Base-by-base conservation (phyloP, 1,140 invertebrate genomes). In the Epicauta chinensis region DNA sequence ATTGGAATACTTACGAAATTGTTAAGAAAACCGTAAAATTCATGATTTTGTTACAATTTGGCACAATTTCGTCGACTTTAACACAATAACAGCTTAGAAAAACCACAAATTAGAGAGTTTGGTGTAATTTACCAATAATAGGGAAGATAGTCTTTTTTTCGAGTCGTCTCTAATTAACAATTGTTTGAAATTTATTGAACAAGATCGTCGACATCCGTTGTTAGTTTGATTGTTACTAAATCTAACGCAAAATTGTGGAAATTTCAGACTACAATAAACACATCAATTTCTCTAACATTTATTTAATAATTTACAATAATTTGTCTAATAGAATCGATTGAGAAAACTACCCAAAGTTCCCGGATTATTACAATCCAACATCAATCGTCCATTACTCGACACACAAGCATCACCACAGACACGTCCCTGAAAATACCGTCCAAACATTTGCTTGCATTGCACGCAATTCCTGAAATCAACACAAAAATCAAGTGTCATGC, bases 361-460 rank as follows among this genome's bases (percentile, higher is more conserved):
- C 10, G 65, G 61, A 56, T 65, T 67, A 44, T 67, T 65, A 46
- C 65, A 67, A 45, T 67, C 65, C 0, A 59, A 60, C 10, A 45
- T 46, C 13, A 59, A 41, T 30, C 40, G 30, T 7, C 65, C 65
- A 48, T 67, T 59, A 39, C 56, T 65, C 11, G 53, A 38, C 17
- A 67, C 52, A 35, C 65, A 67, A 9, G 63, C 62, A 43, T 67
- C 63, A 7, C 61, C 61, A 43, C 65, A 67, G 7, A 46, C 56
- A 55, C 55, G 56, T 32, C 65, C 65, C 58, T 65, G 58, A 37
- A 67, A 67, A 38, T 64, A 64, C 2, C 54, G 53, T n/a, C 65
- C 65, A 53, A 61, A 65, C 65, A 67, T 67, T 38, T 65, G 56
- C 45, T 67, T 67, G 38, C 65, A 67, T 37, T 67, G 63, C 7